These are phyloP conservation scores for Buphagus erythrorhynchus DNA, from an alignment of 2,797 vertebrate genomes.

Conservation along the genomic window DNA sequence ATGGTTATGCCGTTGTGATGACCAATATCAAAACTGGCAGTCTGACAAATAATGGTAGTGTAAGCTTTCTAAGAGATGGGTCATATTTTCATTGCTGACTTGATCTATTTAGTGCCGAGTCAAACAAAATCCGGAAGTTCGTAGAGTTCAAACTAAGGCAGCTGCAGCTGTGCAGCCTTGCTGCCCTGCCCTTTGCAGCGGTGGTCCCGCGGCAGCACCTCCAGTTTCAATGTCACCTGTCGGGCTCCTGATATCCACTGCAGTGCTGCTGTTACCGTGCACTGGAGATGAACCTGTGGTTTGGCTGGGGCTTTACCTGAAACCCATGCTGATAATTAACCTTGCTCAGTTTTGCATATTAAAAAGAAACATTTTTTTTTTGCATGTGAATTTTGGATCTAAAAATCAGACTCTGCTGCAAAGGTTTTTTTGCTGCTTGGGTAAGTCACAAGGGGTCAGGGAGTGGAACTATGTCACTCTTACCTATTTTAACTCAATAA, in stretches of 20 bases:
- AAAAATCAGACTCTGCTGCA: neutral
- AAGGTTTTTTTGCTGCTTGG: neutral
- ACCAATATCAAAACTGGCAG: neutral
- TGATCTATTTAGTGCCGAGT: neutral
- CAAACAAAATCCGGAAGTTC: neutral
- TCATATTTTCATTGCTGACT: neutral
- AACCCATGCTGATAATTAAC: neutral
- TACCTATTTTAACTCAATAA: neutral
- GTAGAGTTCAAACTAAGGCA: neutral
- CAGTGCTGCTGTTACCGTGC: accelerated
- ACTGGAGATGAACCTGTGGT: accelerated
- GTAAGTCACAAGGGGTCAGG: neutral
- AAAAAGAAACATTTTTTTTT: neutral
- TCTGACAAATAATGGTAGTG: neutral
- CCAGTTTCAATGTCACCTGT: accelerated
- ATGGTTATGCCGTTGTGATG: neutral
- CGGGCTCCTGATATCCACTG: accelerated
- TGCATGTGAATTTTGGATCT: neutral
- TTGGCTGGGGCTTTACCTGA: neutral
- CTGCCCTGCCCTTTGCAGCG: neutral
- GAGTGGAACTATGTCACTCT: neutral
- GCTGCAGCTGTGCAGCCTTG: too few species aligned
- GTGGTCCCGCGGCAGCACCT: accelerated
- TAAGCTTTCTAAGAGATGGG: neutral
- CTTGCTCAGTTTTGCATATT: neutral